These are phyloP conservation scores for Xenopus borealis DNA, from an alignment of 2,113 vertebrate species.

Conservation along the genomic window DNA sequence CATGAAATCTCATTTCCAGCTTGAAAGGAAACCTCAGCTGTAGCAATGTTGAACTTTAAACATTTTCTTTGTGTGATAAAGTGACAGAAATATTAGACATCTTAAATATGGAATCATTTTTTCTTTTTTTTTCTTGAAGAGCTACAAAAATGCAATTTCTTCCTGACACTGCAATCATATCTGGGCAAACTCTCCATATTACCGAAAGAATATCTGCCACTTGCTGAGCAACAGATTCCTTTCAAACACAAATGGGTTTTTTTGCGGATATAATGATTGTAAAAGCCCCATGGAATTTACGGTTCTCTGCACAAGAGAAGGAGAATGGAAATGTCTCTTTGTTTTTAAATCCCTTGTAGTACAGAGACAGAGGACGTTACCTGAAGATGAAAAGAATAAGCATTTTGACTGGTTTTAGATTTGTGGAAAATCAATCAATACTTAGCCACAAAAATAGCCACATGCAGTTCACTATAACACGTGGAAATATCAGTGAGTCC, in stretches of 20 bases:
- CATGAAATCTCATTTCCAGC: slow-evolving; percentile 37
- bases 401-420: too few species aligned
- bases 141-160: slow-evolving; percentile 27
- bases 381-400: neutral
- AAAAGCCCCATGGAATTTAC: slow-evolving; percentile 32
- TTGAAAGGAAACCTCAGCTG: slow-evolving; percentile 25
- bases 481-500: too few species aligned
- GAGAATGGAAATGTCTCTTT: neutral
- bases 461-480: too few species aligned
- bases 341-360: neutral
- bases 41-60: slow-evolving; percentile 27
- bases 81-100: slow-evolving; percentile 21
- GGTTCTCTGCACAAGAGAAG: slow-evolving; percentile 8
- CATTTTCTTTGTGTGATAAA: slow-evolving; percentile 30
- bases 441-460: too few species aligned
- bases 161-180: slow-evolving; percentile 17
- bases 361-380: neutral
- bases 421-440: too few species aligned
- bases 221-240: slow-evolving; percentile 26
- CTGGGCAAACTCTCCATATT: slow-evolving; percentile 13
- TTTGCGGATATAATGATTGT: slow-evolving; percentile 21
- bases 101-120: slow-evolving; percentile 22
- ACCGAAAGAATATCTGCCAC: slow-evolving; percentile 20
- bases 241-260: slow-evolving; percentile 27
- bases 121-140: neutral